These are phyloP conservation scores for Metalampra italica DNA, from an alignment of 2,888 invertebrate species.

Conservation along the genomic window DNA sequence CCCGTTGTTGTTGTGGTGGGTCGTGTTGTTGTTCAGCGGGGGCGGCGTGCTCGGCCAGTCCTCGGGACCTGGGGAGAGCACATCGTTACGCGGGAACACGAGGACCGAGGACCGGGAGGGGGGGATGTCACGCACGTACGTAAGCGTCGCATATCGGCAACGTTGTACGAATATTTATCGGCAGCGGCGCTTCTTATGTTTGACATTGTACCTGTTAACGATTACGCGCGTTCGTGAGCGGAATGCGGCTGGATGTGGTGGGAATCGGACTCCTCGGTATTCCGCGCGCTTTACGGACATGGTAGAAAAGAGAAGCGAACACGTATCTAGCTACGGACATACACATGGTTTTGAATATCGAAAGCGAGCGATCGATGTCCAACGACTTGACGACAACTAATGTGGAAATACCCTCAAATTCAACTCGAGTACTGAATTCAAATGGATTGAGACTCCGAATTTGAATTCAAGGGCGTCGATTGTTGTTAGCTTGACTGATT, in stretches of 20 bases:
- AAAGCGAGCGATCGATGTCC: slow-evolving; percentile 46
- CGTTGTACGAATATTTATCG: slow-evolving; percentile 42
- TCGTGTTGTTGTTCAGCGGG: slow-evolving; percentile 76
- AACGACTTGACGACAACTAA: slow-evolving; percentile 26
- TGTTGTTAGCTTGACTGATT: background rate
- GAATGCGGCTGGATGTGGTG: slow-evolving; percentile 49
- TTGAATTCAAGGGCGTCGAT: background rate
- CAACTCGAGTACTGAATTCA: background rate
- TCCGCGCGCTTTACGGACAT: slow-evolving; percentile 42
- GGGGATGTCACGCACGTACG: slow-evolving; percentile 45
- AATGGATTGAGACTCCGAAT: background rate
- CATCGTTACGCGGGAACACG: slow-evolving; percentile 84
- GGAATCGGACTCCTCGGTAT: slow-evolving; percentile 59
- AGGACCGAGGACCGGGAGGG: slow-evolving; percentile 81
- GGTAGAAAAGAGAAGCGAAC: slow-evolving; percentile 58
- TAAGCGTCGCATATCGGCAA: slow-evolving; percentile 45
- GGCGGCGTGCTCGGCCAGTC: slow-evolving; percentile 73
- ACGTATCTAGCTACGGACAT: slow-evolving; percentile 62
- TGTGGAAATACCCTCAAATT: background rate
- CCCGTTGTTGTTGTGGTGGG: slow-evolving; percentile 77
- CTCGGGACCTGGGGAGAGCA: slow-evolving; percentile 72
- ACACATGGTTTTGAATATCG: slow-evolving; percentile 40
- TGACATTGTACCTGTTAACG: slow-evolving; percentile 44
- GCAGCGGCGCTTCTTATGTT: slow-evolving; percentile 49
- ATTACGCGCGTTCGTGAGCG: slow-evolving; percentile 66